Evolutionary conservation across 2,888 invertebrate genomes (phyloP).

Genomic region (Diloba caeruleocephala): DNA sequence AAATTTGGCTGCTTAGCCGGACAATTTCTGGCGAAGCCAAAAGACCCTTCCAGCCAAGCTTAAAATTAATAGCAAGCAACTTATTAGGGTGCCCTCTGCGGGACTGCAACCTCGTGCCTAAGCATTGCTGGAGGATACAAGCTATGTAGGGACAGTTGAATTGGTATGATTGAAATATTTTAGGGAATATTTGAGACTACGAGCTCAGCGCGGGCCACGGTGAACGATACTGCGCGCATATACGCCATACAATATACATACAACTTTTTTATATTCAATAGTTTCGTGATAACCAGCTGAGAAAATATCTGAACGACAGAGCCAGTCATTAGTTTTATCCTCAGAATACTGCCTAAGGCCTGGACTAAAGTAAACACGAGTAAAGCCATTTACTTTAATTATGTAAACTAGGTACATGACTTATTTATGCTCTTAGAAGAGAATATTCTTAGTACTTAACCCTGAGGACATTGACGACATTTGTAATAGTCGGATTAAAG

Average conservation of each 20-base stretch:
- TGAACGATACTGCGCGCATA: neutral
- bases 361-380: slow-evolving; percentile 35
- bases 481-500: slow-evolving; percentile 34
- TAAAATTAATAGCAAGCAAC: too few species aligned
- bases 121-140: too few species aligned
- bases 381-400: slow-evolving; percentile 42
- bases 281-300: slow-evolving; percentile 22
- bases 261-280: slow-evolving; percentile 29
- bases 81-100: too few species aligned
- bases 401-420: slow-evolving; percentile 35
- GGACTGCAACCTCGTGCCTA: too few species aligned
- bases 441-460: slow-evolving; percentile 35
- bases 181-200: too few species aligned
- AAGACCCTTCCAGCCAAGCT: too few species aligned
- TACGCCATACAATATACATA: neutral
- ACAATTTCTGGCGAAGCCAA: too few species aligned
- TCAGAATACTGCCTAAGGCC: slow-evolving; percentile 15
- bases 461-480: slow-evolving; percentile 35
- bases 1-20: too few species aligned
- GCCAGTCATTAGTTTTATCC: slow-evolving; percentile 27
- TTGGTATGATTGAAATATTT: too few species aligned
- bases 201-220: too few species aligned
- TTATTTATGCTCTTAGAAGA: slow-evolving; percentile 44
- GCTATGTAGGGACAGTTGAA: too few species aligned
- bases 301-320: slow-evolving; percentile 43